phyloP scores from a whole-genome alignment of 2,113 vertebrate genomes.

The Merops nubicus region DNA sequence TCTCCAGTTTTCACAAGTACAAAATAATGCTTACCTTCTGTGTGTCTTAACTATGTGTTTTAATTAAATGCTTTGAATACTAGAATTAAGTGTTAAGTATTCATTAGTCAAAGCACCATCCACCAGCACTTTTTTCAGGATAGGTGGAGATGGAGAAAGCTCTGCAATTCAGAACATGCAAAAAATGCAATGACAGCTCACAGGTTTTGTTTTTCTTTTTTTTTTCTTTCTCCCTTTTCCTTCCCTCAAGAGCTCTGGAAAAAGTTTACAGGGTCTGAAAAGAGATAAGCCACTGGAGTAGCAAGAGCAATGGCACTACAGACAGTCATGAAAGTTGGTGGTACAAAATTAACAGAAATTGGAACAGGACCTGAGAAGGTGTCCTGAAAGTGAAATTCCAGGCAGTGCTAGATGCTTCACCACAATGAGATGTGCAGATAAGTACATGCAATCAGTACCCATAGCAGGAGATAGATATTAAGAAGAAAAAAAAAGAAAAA shows the following conservation, averaged over 20 bases:
- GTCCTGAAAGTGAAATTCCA: background rate
- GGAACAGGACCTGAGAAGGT: background rate
- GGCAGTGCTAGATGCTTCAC: background rate
- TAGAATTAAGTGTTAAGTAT: background rate
- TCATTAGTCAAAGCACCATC: background rate
- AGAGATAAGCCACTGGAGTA: background rate
- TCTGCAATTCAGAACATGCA: background rate
- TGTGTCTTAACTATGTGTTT: background rate
- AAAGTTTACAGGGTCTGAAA: background rate
- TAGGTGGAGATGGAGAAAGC: background rate
- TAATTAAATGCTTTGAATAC: constrained; percentile 13
- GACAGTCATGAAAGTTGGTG: background rate
- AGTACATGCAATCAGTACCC: background rate
- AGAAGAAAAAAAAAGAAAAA: accelerated
- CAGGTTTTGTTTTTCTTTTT: background rate
- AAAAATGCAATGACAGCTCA: background rate
- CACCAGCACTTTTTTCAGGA: background rate
- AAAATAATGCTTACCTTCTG: constrained; percentile 1
- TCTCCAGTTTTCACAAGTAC: background rate
- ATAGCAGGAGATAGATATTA: background rate
- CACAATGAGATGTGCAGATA: accelerated
- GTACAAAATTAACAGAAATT: background rate
- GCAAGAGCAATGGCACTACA: background rate
- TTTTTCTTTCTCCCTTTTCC: background rate
- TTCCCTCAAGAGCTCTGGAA: background rate